Evolutionary conservation across 2,797 vertebrate species (phyloP).

Genomic region (Pygocentrus nattereri): DNA sequence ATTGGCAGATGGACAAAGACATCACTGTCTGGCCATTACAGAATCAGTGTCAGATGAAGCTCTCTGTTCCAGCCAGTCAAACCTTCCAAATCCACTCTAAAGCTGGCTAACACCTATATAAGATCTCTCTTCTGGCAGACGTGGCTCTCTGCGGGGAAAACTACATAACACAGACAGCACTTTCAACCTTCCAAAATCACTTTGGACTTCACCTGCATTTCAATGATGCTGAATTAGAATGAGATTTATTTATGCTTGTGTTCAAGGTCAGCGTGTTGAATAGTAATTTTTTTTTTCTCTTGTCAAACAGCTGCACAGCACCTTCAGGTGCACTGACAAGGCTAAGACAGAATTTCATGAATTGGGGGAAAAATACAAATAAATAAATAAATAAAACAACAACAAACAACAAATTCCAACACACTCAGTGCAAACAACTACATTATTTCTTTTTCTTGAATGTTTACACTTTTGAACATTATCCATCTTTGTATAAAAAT

Average conservation of each 20-base stretch:
- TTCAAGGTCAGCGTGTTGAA: conserved; percentile 39
- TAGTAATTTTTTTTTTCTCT: neutral
- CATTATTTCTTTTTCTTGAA: neutral
- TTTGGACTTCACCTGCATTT: conserved; percentile 26
- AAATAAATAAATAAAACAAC: neutral
- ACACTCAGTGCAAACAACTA: neutral
- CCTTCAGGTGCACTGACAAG: conserved; percentile 20
- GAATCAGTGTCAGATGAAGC: conserved; percentile 44
- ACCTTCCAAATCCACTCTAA: conserved; percentile 42
- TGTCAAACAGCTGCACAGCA: neutral
- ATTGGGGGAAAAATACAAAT: neutral
- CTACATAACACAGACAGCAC: conserved; percentile 2
- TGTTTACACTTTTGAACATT: neutral
- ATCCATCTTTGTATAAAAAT: neutral
- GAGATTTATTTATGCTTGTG: conserved; percentile 20
- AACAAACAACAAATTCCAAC: neutral
- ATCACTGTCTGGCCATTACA: conserved; percentile 49
- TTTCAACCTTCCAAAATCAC: conserved; percentile 16
- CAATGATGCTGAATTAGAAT: conserved; percentile 19
- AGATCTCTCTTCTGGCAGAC: conserved; percentile 33
- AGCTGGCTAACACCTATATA: conserved; percentile 41
- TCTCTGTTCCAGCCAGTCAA: conserved; percentile 35
- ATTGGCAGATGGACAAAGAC: conserved; percentile 31
- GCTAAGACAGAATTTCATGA: conserved; percentile 5
- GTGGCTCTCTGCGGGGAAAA: conserved; percentile 16